Evolutionary conservation across 2,113 vertebrate genomes (phyloP).

Genomic region (Pseudopodoces humilis): DNA sequence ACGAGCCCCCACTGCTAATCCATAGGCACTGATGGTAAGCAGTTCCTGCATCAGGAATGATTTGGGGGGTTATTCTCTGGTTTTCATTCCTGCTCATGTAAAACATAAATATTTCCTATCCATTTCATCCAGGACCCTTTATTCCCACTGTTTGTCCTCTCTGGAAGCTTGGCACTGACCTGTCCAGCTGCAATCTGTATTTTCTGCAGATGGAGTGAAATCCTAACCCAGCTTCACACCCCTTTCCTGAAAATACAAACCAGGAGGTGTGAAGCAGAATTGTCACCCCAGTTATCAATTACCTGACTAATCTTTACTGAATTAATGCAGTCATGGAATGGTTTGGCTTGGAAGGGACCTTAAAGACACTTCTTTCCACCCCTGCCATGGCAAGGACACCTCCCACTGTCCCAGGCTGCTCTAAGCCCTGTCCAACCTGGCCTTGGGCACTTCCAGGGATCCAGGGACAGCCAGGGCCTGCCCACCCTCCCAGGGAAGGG

Average conservation of each 20-base stretch:
- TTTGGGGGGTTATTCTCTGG: neutral
- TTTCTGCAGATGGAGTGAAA: neutral
- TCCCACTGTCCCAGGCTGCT: fast-evolving
- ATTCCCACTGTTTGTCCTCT: neutral
- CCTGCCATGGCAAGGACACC: neutral
- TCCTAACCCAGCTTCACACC: neutral
- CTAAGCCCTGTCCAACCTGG: neutral
- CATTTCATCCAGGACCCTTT: neutral
- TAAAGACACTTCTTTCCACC: neutral
- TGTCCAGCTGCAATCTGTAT: neutral
- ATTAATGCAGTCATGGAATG: neutral
- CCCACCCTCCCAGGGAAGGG: neutral
- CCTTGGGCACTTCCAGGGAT: neutral
- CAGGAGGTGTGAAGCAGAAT: neutral
- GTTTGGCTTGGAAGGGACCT: neutral
- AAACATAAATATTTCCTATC: neutral
- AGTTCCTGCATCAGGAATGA: neutral
- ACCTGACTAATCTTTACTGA: neutral
- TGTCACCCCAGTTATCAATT: neutral
- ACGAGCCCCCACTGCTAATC: neutral
- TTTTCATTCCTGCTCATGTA: neutral
- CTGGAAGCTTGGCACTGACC: neutral
- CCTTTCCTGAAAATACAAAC: neutral
- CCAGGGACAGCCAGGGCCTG: neutral
- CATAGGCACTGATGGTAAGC: fast-evolving